These are phyloP conservation scores for Elaeidobius kamerunicus DNA, from an alignment of 2,888 invertebrate species.

Conservation along the genomic window DNA sequence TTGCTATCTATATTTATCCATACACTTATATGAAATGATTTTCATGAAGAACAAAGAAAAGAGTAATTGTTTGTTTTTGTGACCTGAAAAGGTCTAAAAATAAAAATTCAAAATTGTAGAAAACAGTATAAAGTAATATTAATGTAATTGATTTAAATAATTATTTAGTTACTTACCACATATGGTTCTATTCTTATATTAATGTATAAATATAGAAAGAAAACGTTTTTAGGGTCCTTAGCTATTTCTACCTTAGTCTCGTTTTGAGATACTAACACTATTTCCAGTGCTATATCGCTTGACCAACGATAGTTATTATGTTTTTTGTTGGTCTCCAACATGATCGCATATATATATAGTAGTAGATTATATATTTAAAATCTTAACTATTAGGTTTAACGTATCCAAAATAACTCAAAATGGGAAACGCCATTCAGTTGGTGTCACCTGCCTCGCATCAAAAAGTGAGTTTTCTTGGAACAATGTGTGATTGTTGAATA, in stretches of 20 bases:
- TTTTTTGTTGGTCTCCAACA: conserved; percentile 26
- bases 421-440: conserved; percentile 50
- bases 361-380: conserved; percentile 51
- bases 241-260: neutral
- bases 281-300: conserved; percentile 2
- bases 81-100: too few species aligned
- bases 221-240: neutral
- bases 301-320: conserved; percentile 20
- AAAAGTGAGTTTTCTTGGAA: conserved; percentile 74
- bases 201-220: neutral
- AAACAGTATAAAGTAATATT: too few species aligned
- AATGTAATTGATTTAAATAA: too few species aligned
- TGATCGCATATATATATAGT: conserved; percentile 52
- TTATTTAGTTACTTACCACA: too few species aligned
- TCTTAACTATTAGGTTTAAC: conserved; percentile 51
- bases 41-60: neutral
- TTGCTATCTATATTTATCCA: conserved; percentile 1
- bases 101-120: too few species aligned
- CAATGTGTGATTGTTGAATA: conserved; percentile 69
- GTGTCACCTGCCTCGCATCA: conserved; percentile 66
- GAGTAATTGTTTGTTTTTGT: neutral
- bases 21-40: neutral
- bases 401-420: conserved; percentile 55
- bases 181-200: neutral
- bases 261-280: conserved; percentile 6